phyloP scores from a whole-genome alignment of 2,888 invertebrate species.

The Crioceris asparagi region DNA sequence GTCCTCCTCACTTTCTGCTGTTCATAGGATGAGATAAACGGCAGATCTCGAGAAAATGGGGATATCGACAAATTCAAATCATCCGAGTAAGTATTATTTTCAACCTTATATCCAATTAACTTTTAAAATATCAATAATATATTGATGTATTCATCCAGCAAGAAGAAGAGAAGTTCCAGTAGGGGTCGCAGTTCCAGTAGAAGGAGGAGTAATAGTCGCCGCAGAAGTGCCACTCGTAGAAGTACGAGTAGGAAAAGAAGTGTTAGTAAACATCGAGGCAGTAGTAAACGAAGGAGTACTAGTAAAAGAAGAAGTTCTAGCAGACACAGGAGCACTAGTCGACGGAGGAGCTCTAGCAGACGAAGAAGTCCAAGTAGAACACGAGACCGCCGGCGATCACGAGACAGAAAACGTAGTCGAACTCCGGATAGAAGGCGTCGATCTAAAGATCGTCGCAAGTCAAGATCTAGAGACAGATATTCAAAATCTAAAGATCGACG shows the following conservation, averaged over 20 bases:
- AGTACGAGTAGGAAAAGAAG: constrained; percentile 15
- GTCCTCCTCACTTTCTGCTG: constrained; percentile 36
- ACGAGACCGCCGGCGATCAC: constrained; percentile 23
- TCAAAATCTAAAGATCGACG: constrained; percentile 37
- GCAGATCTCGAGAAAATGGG: constrained; percentile 52
- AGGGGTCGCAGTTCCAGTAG: constrained; percentile 14
- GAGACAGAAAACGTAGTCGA: constrained; percentile 37
- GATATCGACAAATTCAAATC: constrained; percentile 41
- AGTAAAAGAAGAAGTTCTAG: constrained; percentile 21
- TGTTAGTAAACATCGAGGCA: constrained; percentile 7
- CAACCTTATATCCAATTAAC: neutral
- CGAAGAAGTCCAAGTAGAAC: constrained; percentile 16
- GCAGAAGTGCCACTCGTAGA: constrained; percentile 16
- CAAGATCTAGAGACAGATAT: constrained; percentile 25
- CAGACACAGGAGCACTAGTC: constrained; percentile 9
- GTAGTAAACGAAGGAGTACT: constrained; percentile 6
- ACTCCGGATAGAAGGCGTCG: too few species aligned
- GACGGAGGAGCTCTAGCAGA: constrained; percentile 3
- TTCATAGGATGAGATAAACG: constrained; percentile 43
- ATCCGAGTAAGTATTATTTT: constrained; percentile 41
- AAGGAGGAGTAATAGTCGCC: constrained; percentile 9
- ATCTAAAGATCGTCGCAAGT: too few species aligned
- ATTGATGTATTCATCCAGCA: constrained; percentile 11
- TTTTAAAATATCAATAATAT: constrained; percentile 1
- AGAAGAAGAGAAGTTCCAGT: constrained; percentile 19